A percentile compares a stretch with the other conserved stretches of the same genome.
Evolutionary conservation across 2,888 invertebrate genomes (phyloP).

Genomic region (Mylabris sibirica): DNA sequence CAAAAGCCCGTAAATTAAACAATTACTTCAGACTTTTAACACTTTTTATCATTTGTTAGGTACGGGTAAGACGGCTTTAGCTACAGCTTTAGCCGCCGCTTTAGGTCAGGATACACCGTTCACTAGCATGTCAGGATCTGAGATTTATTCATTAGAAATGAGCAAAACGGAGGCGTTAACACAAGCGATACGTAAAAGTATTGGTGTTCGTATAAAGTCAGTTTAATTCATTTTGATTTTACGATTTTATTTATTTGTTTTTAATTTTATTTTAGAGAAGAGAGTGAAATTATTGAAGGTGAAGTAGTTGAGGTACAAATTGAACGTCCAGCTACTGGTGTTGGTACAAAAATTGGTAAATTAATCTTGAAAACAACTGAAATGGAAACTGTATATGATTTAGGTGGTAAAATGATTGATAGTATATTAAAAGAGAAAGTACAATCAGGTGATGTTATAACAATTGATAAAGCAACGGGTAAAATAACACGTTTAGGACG

Average conservation of each 20-base stretch:
- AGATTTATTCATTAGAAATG: constrained; percentile 98
- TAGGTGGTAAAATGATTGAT: constrained; percentile 98
- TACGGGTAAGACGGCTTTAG: constrained; percentile 97
- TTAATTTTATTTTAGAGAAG: constrained; percentile 72
- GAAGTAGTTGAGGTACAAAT: constrained; percentile 98
- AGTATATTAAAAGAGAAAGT: constrained; percentile 95
- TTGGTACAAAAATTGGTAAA: constrained; percentile 88
- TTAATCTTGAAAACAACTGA: constrained; percentile 98
- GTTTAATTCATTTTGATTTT: constrained; percentile 26
- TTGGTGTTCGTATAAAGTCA: constrained; percentile 80
- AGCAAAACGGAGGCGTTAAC: constrained; percentile 98
- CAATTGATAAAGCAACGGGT: constrained; percentile 97
- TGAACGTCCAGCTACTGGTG: constrained; percentile 91
- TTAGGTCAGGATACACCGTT: constrained; percentile 96
- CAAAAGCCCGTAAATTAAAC: too few relatives aligned
- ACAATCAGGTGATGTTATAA: constrained; percentile 95
- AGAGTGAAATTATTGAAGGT: constrained; percentile 98
- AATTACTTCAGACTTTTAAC: too few relatives aligned
- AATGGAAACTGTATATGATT: constrained; percentile 99
- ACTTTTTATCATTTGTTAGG: constrained; percentile 42
- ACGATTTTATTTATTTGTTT: constrained; percentile 11
- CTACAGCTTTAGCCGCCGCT: constrained; percentile 95
- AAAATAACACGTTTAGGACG: constrained; percentile 75
- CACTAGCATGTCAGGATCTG: constrained; percentile 97
- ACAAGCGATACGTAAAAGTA: constrained; percentile 95